Conservation (phyloP, 1,140 invertebrate genomes). For the Hylyphantes graminicola region DNA sequence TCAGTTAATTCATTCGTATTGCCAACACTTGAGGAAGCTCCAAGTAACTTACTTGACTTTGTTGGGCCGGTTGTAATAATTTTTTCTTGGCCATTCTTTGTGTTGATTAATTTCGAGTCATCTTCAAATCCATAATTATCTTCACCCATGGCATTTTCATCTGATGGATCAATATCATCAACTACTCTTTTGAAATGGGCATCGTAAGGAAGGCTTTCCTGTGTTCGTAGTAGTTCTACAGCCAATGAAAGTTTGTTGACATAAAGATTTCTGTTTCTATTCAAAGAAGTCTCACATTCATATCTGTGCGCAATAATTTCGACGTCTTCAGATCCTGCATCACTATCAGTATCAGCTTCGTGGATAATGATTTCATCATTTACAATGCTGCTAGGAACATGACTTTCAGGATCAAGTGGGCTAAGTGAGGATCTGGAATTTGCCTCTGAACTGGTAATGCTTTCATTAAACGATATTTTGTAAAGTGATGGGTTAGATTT, state of each 20-base stretch:
- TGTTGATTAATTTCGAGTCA: constrained; percentile 2
- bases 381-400: constrained; percentile 23
- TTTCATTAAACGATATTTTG: constrained; percentile 58
- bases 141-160: not conserved
- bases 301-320: constrained; percentile 61
- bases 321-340: constrained; percentile 62
- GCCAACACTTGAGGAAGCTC: too few species aligned
- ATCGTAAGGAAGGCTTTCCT: constrained; percentile 62
- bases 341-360: constrained; percentile 59
- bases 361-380: constrained; percentile 60
- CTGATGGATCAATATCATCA: constrained; percentile 3
- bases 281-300: constrained; percentile 35
- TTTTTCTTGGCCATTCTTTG: too few species aligned
- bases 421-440: constrained; percentile 18
- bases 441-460: constrained; percentile 24
- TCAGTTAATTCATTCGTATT: too few species aligned
- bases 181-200: constrained; percentile 59
- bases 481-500: constrained; percentile 50
- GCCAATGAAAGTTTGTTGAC: constrained; percentile 61
- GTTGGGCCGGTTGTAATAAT: too few species aligned
- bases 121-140: constrained; percentile 50
- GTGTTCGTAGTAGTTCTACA: constrained; percentile 59
- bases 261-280: constrained; percentile 55
- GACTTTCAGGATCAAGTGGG: constrained; percentile 27
- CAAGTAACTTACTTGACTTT: too few species aligned